Conservation (phyloP, 2,113 vertebrate species). For the Takifugu flavidus region DNA sequence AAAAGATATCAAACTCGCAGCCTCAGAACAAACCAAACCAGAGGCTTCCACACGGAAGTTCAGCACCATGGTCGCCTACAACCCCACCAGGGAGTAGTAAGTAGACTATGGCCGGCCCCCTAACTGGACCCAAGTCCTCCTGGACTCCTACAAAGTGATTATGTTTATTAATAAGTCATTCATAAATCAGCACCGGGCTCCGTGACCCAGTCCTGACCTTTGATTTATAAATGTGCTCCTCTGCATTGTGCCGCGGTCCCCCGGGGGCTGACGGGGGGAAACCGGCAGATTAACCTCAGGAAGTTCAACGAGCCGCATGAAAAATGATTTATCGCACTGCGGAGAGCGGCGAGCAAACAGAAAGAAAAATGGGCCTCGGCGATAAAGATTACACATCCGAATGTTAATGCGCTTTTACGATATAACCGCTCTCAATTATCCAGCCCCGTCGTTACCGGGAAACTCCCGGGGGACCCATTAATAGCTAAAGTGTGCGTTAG, state of each 20-base stretch:
- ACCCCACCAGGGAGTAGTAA: too few species aligned
- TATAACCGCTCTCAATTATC: constrained; percentile 25
- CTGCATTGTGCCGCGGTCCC: constrained; percentile 14
- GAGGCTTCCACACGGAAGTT: too few species aligned
- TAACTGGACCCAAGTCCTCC: too few species aligned
- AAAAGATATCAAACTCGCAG: too few species aligned
- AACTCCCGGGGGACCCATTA: constrained; percentile 16
- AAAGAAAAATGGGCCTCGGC: constrained; percentile 12
- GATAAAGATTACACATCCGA: constrained; percentile 20
- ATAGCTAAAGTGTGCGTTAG: constrained; percentile 3
- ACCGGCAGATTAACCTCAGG: constrained; percentile 3
- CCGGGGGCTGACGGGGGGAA: background rate
- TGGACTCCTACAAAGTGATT: too few species aligned
- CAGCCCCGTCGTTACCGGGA: constrained; percentile 18
- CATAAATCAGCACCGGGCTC: constrained; percentile 9
- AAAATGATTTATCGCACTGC: background rate
- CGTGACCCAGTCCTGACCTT: constrained; percentile 14
- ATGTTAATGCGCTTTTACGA: constrained; percentile 33
- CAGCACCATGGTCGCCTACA: too few species aligned
- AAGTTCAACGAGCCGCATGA: background rate
- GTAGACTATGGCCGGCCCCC: too few species aligned
- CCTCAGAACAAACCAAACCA: too few species aligned
- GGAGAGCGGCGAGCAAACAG: constrained; percentile 10
- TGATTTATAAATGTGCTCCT: constrained; percentile 12
- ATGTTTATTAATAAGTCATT: background rate